Evolutionary conservation across 2,888 invertebrate species (phyloP).

Genomic region (Aspidapion aeneum): DNA sequence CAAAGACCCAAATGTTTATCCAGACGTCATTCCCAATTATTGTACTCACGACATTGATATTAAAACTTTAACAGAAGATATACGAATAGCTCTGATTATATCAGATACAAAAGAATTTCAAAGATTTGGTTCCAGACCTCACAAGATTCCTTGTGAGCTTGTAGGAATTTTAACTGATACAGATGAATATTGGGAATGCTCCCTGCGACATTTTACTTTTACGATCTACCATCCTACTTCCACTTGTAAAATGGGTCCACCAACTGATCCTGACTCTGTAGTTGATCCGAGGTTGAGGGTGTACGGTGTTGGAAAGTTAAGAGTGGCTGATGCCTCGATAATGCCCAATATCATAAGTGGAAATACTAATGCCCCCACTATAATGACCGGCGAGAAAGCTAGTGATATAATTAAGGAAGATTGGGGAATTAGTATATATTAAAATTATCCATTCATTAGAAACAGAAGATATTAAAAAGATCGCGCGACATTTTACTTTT

Average conservation of each 20-base stretch:
- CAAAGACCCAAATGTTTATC: conserved; percentile 76
- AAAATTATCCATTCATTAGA: conserved; percentile 51
- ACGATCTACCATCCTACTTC: conserved; percentile 84
- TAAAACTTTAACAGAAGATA: conserved; percentile 74
- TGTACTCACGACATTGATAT: conserved; percentile 83
- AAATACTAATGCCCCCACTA: conserved; percentile 85
- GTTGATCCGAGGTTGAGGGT: conserved; percentile 76
- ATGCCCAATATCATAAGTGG: conserved; percentile 89
- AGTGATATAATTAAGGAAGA: conserved; percentile 88
- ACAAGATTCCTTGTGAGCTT: conserved; percentile 81
- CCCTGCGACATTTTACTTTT: conserved; percentile 73
- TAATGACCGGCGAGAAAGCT: conserved; percentile 89
- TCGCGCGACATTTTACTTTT: conserved; percentile 72
- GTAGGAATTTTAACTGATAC: conserved; percentile 65
- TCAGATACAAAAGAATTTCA: conserved; percentile 79
- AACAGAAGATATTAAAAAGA: conserved; percentile 88
- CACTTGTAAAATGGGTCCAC: conserved; percentile 85
- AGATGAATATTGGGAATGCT: conserved; percentile 86
- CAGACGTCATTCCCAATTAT: conserved; percentile 89
- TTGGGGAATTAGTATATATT: conserved; percentile 51
- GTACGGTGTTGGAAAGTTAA: conserved; percentile 70
- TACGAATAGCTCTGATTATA: conserved; percentile 76
- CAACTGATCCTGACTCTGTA: conserved; percentile 69
- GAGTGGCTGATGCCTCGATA: conserved; percentile 81
- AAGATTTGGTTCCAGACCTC: conserved; percentile 73